Evolutionary conservation across 1,140 invertebrate genomes (phyloP).

Genomic region (Apis dorsata): DNA sequence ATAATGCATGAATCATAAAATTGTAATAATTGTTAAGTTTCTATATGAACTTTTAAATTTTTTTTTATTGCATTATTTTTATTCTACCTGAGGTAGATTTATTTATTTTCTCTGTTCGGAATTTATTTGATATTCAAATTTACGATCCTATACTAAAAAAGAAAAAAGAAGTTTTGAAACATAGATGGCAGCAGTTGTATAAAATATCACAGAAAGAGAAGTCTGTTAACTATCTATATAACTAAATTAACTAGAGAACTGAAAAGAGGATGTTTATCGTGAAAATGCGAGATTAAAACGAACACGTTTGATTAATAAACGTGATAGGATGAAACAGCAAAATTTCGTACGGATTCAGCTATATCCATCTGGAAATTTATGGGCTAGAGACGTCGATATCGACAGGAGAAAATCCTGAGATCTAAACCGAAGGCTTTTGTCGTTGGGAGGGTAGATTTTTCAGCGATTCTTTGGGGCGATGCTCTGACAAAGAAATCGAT

Average conservation of each 20-base stretch:
- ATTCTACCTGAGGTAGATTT: accelerated
- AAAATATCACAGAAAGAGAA: background rate
- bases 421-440: background rate
- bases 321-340: background rate
- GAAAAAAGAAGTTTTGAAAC: background rate
- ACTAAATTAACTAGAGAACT: too few relatives aligned
- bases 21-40: background rate
- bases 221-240: background rate
- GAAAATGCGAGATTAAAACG: background rate
- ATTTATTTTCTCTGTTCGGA: accelerated
- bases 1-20: background rate
- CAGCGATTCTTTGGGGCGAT: background rate
- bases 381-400: slow-evolving; percentile 30
- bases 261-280: background rate
- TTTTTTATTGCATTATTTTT: background rate
- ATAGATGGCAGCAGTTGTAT: background rate
- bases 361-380: slow-evolving; percentile 16
- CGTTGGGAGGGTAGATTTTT: slow-evolving; percentile 32
- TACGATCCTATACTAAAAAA: background rate
- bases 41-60: background rate
- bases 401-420: background rate
- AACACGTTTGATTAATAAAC: background rate
- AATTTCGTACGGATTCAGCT: background rate
- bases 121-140: background rate
- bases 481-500: slow-evolving; percentile 39